These are phyloP conservation scores for Chironomus tepperi DNA, from an alignment of 1,140 invertebrate genomes.

Conservation along the genomic window DNA sequence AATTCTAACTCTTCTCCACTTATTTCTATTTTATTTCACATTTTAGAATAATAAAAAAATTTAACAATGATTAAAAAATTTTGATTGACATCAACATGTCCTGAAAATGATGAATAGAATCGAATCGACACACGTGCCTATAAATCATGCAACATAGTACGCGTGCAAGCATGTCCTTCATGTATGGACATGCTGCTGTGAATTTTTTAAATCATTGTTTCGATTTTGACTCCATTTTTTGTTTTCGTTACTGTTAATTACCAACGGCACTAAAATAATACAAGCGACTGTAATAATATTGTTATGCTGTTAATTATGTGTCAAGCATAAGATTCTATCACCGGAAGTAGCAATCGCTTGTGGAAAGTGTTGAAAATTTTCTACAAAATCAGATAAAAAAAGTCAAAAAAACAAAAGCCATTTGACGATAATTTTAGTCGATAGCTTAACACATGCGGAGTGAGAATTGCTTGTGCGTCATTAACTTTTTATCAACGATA, in stretches of 20 bases:
- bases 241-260: no score
- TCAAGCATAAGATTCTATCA: neutral
- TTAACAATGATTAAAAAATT: neutral
- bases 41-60: no score
- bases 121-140: conserved; percentile 5
- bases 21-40: neutral
- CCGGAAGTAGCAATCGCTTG: neutral
- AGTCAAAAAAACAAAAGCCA: neutral
- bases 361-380: neutral
- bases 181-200: neutral
- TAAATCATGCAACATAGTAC: conserved; percentile 7
- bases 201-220: neutral
- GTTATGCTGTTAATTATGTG: neutral
- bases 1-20: no score
- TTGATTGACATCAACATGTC: conserved; percentile 12
- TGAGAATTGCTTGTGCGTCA: neutral
- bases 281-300: neutral
- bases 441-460: neutral
- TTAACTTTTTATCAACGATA: neutral
- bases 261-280: no score
- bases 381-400: neutral
- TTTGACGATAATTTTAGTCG: neutral
- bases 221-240: neutral
- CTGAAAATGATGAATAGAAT: conserved; percentile 2
- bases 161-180: conserved; percentile 10